phyloP scores from a whole-genome alignment of 1,140 invertebrate genomes.

The Charaxes varanes region DNA sequence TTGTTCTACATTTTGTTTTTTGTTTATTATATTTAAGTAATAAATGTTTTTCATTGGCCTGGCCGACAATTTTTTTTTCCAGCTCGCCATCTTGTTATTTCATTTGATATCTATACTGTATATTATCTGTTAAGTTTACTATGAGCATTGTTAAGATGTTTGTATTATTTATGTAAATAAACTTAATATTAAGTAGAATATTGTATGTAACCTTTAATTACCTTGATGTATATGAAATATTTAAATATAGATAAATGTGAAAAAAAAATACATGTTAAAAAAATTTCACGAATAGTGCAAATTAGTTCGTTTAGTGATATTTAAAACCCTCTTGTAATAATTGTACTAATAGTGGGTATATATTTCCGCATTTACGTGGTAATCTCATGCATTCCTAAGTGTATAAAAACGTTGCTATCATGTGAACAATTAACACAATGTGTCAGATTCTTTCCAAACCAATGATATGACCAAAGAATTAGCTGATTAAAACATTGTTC shows the following conservation, averaged over 20 bases:
- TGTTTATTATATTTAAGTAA: constrained; percentile 3
- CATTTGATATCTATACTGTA: constrained; percentile 57
- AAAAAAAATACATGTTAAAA: constrained; percentile 37
- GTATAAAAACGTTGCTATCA: constrained; percentile 34
- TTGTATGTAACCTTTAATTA: constrained; percentile 36
- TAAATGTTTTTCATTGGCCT: constrained; percentile 22
- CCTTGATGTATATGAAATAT: constrained; percentile 43
- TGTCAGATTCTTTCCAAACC: constrained; percentile 58
- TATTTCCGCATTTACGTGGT: constrained; percentile 46
- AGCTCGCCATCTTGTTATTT: constrained; percentile 50
- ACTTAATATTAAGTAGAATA: constrained; percentile 50
- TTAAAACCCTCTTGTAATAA: constrained; percentile 33
- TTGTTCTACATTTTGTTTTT: constrained; percentile 22
- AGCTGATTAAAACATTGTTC: constrained; percentile 68
- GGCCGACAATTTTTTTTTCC: constrained; percentile 32
- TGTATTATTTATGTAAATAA: constrained; percentile 72
- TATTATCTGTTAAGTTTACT: constrained; percentile 68
- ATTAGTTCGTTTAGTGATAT: constrained; percentile 55
- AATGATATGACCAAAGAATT: constrained; percentile 73
- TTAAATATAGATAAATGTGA: constrained; percentile 45
- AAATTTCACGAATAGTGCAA: constrained; percentile 54
- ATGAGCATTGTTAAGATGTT: constrained; percentile 65
- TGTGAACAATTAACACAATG: constrained; percentile 30
- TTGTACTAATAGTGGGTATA: constrained; percentile 27
- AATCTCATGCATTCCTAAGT: constrained; percentile 49